Base-by-base conservation (phyloP, 2,113 vertebrate species). In the Elanus axillaris region DNA sequence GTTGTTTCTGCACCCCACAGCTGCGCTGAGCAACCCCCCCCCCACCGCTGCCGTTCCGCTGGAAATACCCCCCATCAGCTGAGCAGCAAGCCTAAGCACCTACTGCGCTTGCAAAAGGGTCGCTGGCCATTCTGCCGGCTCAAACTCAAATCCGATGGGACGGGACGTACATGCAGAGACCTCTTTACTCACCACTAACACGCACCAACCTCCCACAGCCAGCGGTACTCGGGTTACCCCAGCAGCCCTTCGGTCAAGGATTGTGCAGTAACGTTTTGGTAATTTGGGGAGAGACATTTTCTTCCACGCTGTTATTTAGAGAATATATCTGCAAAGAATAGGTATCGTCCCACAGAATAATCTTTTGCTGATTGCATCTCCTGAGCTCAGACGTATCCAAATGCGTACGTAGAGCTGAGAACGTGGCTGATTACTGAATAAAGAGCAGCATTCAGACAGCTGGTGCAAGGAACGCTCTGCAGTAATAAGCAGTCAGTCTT, bases 311-410 rank as follows among this genome's bases (percentile, higher is more conserved):
- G 20, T 78, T 96, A 88, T 72, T 78, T 72, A 71, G 22, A 89
- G 77, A 85, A 63, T 78, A 48, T 59, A 87, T 87, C 77, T 94
- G 34, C 69, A 73, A 93, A 96, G 77, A 87, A 93, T 79, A 95
- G 53, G 48, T 66, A 66, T 87, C 4, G 1, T 87, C 62, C 94
- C 74, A 53, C 58, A 87, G 69, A 87, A 66, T 45, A 56, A 59
- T 69, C 55, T 93, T 85, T 73, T 85, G 80, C 76, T 91, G 93
- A 95, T 93, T 94, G 86, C 62, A 79, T 73, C 78, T 90, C 59
- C 71, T 43, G 77, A 91, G 55, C 58, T 91, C 62, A 90, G 91
- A 36, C 29, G 34, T 16, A 91, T 26, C 62, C 62, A 76, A 87
- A 87, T 43, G 43, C 15, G 2, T 72, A 36, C 3, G 3, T 48